A percentile compares a stretch with the other conserved stretches of the same genome.
Evolutionary conservation across 2,113 vertebrate genomes (phyloP).

Genomic region (Nibea coibor): DNA sequence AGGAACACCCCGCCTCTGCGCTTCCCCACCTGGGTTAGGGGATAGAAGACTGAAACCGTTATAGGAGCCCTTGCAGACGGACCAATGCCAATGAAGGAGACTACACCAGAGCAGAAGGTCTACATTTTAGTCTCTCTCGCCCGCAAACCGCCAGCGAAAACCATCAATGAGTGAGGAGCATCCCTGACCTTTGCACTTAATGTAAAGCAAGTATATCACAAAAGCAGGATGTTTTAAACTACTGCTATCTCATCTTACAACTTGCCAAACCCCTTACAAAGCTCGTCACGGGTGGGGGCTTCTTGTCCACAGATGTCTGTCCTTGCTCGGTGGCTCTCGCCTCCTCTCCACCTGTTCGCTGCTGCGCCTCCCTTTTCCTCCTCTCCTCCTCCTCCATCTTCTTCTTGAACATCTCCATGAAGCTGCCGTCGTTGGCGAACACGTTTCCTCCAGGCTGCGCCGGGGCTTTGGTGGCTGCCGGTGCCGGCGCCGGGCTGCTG

Average conservation of each 20-base stretch:
- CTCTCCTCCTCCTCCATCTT: constrained; percentile 84
- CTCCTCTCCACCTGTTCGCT: constrained; percentile 57
- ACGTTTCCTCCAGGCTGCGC: constrained; percentile 81
- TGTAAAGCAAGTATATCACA: neutral
- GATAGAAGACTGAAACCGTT: constrained; percentile 98
- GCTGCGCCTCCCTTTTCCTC: constrained; percentile 72
- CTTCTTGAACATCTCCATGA: constrained; percentile 96
- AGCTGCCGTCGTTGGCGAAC: constrained; percentile 97
- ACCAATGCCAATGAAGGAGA: constrained; percentile 86
- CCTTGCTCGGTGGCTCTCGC: constrained; percentile 64
- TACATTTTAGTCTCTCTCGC: constrained; percentile 72
- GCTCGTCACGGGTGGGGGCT: constrained; percentile 83
- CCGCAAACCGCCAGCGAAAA: constrained; percentile 58
- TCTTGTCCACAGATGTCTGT: constrained; percentile 81
- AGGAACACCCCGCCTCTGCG: constrained; percentile 96
- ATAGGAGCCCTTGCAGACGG: constrained; percentile 86
- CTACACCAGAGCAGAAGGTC: constrained; percentile 86
- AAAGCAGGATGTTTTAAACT: constrained; percentile 22
- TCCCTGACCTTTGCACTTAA: constrained; percentile 44
- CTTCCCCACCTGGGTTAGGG: constrained; percentile 98
- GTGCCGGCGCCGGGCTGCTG: constrained; percentile 58
- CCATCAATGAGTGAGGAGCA: constrained; percentile 52
- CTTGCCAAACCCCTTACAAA: constrained; percentile 87
- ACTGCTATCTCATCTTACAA: constrained; percentile 75
- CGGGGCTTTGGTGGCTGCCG: constrained; percentile 30